Base-by-base conservation (phyloP, 2,113 vertebrate species). In the Calidris pugnax region DNA sequence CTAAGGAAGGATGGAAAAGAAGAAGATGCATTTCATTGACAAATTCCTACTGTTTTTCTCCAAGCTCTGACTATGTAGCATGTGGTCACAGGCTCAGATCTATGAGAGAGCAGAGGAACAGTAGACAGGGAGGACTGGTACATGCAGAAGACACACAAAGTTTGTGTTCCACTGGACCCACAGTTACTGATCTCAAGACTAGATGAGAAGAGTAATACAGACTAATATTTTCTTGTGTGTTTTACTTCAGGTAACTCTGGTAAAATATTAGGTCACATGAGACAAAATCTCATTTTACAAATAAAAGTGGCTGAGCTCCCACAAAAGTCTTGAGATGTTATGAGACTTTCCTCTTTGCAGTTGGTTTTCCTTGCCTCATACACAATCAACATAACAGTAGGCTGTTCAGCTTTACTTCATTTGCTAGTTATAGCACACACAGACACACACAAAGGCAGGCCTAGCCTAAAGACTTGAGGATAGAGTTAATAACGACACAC, bases 301-400 rank as follows among this genome's bases (percentile, higher is more conserved):
- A 62, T 35, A 41, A 77, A 72, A 84, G 21, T 69, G 26, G 24
- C 16, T 14, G 8, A 20, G 12, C 3, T 92, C 6, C 48, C 51
- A 39, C 8, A 35, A 59, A 67, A 30, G 12, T 22, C 8, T 60
- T 87, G 39, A 55, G 71, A 72, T 11, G 6, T 24, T 71, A 4
- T 59, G 15, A 11, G 60, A 28, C 35, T 93, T 89, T 41, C 8
- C 13, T 30, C 78, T n/a, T 28, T 57, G 39, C 28, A 23, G 12
- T 7, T 56, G 32, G 33, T 76, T 85, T 81, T 66, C 33, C 26
- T 35, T 68, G 21, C 11, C 45, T 64, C 22, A 30, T 17, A 8
- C 0, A 2, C 26, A 63, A 45, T 9, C 2, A 3, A 22, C 28
- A 32, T 0, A 56, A 32, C 13, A 69, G 10, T 7, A 66, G n/a